Evolutionary conservation across 1,140 invertebrate genomes (phyloP).

Genomic region (Brachionus sp.): DNA sequence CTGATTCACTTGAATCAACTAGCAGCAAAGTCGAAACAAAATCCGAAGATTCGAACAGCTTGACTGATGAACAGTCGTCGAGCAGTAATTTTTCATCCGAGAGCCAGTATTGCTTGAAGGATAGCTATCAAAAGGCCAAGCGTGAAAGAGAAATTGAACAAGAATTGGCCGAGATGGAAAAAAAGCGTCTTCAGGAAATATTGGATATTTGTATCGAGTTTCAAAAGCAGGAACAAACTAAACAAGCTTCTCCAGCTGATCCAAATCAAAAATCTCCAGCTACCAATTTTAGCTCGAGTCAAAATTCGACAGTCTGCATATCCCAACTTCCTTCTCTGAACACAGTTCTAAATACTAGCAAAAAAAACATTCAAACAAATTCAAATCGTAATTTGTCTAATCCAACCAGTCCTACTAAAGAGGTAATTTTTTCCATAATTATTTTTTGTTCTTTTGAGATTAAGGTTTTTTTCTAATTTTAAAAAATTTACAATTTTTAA

Average conservation of each 20-base stretch:
- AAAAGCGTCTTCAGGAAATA: slow-evolving; percentile 42
- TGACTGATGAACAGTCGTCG: slow-evolving; percentile 1
- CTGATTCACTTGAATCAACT: neutral
- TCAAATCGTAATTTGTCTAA: neutral
- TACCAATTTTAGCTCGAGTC: neutral
- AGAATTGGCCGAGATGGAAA: slow-evolving; percentile 39
- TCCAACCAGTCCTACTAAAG: neutral
- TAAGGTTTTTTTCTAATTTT: too few species aligned
- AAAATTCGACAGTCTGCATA: neutral
- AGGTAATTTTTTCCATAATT: neutral
- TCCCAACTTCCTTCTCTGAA: neutral
- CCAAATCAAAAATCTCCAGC: neutral
- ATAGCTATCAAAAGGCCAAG: slow-evolving; percentile 6
- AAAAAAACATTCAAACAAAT: neutral
- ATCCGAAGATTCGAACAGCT: neutral
- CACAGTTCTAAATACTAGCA: neutral
- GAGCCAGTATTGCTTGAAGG: neutral
- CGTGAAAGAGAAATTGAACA: slow-evolving; percentile 31
- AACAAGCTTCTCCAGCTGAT: neutral
- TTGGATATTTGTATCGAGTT: slow-evolving; percentile 42
- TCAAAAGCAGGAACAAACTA: slow-evolving; percentile 16
- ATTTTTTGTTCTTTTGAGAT: neutral
- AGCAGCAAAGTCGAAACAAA: neutral
- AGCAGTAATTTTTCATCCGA: neutral
- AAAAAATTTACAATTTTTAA: too few species aligned